phyloP scores from a whole-genome alignment of 2,797 vertebrate genomes.

The Falco rusticolus region DNA sequence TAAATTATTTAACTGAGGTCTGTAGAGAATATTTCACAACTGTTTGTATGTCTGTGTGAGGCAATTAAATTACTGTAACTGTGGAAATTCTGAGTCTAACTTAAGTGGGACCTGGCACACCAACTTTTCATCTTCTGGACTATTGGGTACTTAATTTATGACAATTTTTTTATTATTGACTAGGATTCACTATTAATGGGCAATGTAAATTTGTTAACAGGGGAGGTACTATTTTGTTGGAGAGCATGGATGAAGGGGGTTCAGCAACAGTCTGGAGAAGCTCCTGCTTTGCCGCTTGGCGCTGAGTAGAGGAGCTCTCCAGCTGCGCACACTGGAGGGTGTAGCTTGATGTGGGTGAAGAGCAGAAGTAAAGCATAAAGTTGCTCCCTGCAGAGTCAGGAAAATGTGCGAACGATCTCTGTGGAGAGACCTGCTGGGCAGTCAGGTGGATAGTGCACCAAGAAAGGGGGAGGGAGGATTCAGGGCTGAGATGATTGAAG shows the following conservation, averaged over 20 bases:
- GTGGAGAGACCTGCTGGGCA: neutral
- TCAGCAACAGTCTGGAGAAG: neutral
- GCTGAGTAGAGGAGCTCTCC: neutral
- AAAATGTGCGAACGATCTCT: neutral
- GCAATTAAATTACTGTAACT: neutral
- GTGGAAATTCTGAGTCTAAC: neutral
- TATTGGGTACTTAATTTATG: neutral
- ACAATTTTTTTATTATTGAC: neutral
- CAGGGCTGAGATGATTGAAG: neutral
- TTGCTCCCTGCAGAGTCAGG: neutral
- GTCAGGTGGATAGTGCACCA: neutral
- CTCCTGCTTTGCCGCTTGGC: neutral
- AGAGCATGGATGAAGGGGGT: neutral
- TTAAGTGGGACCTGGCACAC: neutral
- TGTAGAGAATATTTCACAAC: neutral
- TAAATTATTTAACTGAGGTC: neutral
- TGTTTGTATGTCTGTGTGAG: neutral
- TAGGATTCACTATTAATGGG: neutral
- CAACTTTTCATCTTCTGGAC: neutral
- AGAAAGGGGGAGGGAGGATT: neutral
- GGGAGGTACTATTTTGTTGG: neutral
- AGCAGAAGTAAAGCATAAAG: neutral
- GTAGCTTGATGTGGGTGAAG: neutral
- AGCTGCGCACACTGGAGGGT: neutral
- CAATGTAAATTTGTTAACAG: neutral